A percentile compares a stretch with the other conserved stretches of the same genome.
phyloP scores from a whole-genome alignment of 2,113 vertebrate species.

The Halichoerus grypus region DNA sequence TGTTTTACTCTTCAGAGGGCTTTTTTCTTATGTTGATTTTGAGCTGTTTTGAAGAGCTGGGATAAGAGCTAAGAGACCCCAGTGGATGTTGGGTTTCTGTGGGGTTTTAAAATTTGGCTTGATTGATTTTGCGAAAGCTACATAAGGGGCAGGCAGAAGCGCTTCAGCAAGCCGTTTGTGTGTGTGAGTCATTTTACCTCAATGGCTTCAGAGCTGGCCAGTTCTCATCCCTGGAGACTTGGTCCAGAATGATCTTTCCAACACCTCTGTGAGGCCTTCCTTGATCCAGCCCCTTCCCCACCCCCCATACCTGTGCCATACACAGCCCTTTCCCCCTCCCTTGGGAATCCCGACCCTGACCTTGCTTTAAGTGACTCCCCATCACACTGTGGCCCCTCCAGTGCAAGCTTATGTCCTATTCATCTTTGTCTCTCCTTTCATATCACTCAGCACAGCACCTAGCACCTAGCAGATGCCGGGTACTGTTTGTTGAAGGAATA shows the following conservation, averaged over 20 bases:
- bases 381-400: too few relatives aligned
- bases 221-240: background rate
- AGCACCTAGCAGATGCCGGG: background rate
- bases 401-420: background rate
- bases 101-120: background rate
- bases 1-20: background rate
- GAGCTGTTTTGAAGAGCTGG: background rate
- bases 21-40: background rate
- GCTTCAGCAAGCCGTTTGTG: background rate
- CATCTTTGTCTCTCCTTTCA: background rate
- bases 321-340: background rate
- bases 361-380: background rate
- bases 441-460: background rate
- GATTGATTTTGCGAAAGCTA: background rate
- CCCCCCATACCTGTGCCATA: background rate
- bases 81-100: background rate
- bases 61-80: background rate
- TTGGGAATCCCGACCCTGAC: background rate
- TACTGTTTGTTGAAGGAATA: background rate
- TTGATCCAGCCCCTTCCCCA: background rate
- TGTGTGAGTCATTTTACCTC: background rate
- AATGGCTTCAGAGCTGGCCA: background rate
- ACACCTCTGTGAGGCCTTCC: background rate
- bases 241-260: background rate
- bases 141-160: background rate